Base-by-base conservation (phyloP, 92 coral and sea anemone genomes). In the Epizoanthus illoricatus region DNA sequence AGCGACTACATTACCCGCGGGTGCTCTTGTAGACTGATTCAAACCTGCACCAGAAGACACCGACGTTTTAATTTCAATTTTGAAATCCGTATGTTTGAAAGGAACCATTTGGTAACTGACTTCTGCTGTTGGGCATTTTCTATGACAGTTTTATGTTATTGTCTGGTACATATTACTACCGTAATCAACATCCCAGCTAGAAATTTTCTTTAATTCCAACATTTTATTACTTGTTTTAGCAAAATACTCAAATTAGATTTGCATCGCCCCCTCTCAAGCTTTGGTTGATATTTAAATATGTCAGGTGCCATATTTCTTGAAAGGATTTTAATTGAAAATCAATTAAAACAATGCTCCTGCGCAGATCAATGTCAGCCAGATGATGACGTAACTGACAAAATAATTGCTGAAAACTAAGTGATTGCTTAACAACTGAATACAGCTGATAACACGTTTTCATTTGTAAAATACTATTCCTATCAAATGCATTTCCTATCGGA, bases 321-420 rank as follows among this genome's bases (percentile, higher is more conserved):
- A 60, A 33, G 52, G 65, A 23, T 7, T 56, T 54, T 74, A 74
- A 28, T 74, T 24, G 60, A 5, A 74, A 74, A 65, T 57, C 36
- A 58, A 74, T 57, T 57, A 74, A 55, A 21, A 40, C 1, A 15
- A 65, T 55, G 15, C 43, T n/a, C 80, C 7, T 36, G 42, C 16
- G 63, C 24, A 36, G 39, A 56, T 68, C 24, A 39, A 24, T 28
- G 47, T 58, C 28, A 17, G n/a, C 7, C 36, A 55, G 18, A 56
- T 39, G n/a, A 33, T 74, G 80, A 65, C 67, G 28, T 5, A 49
- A 18, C n/a, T 47, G 39, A 17, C 76, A 47, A 49, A 21, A 20
- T 20, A 17, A 23, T 49, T 72, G 13, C 36, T 24, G 28, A 49
- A 72, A 47, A 21, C 61, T 23, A 10, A 20, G 17, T 3, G 20